Base-by-base conservation (phyloP, 2,113 vertebrate genomes). In the Micromys minutus region DNA sequence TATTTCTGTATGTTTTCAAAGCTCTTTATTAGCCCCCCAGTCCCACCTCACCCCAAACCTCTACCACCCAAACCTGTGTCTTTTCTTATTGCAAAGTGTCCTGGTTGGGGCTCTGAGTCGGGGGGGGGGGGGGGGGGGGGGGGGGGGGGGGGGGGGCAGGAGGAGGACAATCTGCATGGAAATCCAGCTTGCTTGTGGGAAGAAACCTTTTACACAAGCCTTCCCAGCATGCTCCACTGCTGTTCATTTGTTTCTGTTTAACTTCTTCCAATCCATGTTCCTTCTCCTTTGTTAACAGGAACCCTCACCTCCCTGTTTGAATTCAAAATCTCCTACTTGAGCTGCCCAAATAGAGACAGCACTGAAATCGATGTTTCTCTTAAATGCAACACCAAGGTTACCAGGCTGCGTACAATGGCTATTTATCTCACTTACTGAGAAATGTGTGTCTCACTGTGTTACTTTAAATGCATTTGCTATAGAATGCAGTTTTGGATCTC, bases 171-270 rank as follows among this genome's bases (percentile, higher is more conserved):
- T 87, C 93, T 89, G 76, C 93, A 39, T 87, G n/a, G 52, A 91
- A 90, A 95, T 93, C 10, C 31, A 45, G 77, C 39, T 94, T 74
- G 77, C 81, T 69, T 47, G 13, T 67, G 63, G 80, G 72, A 57
- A 86, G 52, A 87, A 94, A 92, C 22, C n/a, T 94, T 75, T 92
- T 90, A 92, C 89, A 87, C 59, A 86, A 96, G 88, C 34, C 87
- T 94, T 74, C 57, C 10, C 36, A 5, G 16, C 50, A 31, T 11
- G 22, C 0, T 16, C 12, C 19, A 55, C 29, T 88, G 74, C 45
- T 83, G 69, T 89, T 94, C 59, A 59, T 83, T 94, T 77, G 45
- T 83, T 95, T 87, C 42, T 79, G 67, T 79, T 87, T 69, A 89
- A 67, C 12, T 89, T 95, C 86, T 92, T 52, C 19, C 90, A 93